phyloP scores from a whole-genome alignment of 2,113 vertebrate species.

The Diadophis punctatus region DNA sequence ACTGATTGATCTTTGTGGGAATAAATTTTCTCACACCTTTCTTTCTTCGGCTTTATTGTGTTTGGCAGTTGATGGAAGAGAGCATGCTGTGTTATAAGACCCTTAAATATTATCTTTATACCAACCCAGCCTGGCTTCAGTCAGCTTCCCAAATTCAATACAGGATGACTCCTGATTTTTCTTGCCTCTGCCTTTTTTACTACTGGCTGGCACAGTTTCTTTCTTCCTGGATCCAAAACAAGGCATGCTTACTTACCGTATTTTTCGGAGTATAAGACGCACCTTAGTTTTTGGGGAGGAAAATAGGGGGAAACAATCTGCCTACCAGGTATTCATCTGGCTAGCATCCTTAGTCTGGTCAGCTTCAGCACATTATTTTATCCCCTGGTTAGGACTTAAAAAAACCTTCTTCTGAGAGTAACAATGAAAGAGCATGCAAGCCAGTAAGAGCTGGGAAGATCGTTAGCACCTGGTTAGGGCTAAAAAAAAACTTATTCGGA shows the following conservation, averaged over 20 bases:
- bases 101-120: not conserved
- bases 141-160: not conserved
- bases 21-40: not conserved
- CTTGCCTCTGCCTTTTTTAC: not conserved
- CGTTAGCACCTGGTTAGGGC: too few relatives aligned
- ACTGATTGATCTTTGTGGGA: not conserved
- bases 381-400: too few relatives aligned
- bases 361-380: too few relatives aligned
- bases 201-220: not conserved
- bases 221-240: not conserved
- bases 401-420: too few relatives aligned
- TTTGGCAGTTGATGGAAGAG: not conserved
- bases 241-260: not conserved
- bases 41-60: not conserved
- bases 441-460: too few relatives aligned
- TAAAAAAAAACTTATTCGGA: too few relatives aligned
- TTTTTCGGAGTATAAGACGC: too few relatives aligned
- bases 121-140: not conserved
- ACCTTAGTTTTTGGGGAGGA: too few relatives aligned
- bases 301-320: too few relatives aligned
- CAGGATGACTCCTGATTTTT: not conserved
- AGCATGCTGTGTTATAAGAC: not conserved
- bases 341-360: too few relatives aligned
- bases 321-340: too few relatives aligned
- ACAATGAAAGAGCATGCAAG: too few relatives aligned